Evolutionary conservation across 2,113 vertebrate species (phyloP).

Genomic region (Bubalus kerabau): DNA sequence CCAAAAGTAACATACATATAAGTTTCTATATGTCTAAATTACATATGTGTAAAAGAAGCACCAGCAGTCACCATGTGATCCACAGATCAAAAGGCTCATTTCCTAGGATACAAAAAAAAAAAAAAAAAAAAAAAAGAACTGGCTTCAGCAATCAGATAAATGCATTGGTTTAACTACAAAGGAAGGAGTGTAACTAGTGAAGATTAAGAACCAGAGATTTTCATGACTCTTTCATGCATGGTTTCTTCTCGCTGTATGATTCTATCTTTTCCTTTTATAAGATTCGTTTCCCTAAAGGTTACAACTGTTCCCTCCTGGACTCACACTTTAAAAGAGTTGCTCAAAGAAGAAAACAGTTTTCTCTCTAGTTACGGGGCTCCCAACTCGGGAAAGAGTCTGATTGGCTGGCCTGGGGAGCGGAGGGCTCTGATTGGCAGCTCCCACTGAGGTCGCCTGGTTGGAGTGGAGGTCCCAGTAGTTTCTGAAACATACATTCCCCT

Average conservation of each 20-base stretch:
- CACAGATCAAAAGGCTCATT: neutral
- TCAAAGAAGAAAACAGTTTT: neutral
- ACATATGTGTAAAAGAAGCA: neutral
- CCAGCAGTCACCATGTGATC: neutral
- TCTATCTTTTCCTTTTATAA: neutral
- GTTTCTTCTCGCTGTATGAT: neutral
- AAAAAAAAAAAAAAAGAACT: neutral
- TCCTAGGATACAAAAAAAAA: neutral
- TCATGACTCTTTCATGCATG: rapidly evolving
- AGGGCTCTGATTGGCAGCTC: neutral
- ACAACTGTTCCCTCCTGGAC: neutral
- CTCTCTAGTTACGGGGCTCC: neutral
- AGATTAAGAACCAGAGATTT: neutral
- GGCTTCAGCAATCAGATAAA: neutral
- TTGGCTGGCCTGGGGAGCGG: neutral
- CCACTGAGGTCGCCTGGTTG: rapidly evolving
- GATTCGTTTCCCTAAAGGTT: neutral
- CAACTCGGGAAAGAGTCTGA: neutral
- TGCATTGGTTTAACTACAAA: neutral
- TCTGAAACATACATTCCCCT: neutral
- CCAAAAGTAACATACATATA: neutral
- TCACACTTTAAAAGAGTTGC: neutral
- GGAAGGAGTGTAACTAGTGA: neutral
- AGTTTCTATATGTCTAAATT: neutral
- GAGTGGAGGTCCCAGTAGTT: rapidly evolving